Evolutionary conservation across 2,888 invertebrate genomes (phyloP), one percentile per base, ranked within the genome.

Genomic region (Catonia carolina): DNA sequence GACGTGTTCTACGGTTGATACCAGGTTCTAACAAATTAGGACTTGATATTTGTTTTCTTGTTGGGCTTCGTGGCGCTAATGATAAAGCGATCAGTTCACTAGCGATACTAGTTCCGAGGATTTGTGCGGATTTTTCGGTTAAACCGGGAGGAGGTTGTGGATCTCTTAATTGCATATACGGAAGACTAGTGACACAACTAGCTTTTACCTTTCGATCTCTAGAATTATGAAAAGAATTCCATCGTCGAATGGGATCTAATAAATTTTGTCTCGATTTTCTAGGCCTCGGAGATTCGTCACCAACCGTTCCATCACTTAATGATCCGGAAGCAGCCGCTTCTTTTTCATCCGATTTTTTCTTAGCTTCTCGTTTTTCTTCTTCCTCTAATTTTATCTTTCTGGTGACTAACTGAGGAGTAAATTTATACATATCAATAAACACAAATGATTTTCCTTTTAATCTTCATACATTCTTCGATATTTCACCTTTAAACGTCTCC

Each of bases 141-240:
- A 48, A 7, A 8, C 20, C 47, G 4, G 27, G 20, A 6, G 31
- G 22, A 8, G 42, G 15, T 14, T 18, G 12, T 4, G 41, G 15
- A 12, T 37, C 22, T 10, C 35, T 10, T 51, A 52, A n/a, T 33
- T 54, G 47, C 22, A 55, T 27, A 36, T 60, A 57, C 6, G 55
- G 58, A 7, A 60, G 48, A 6, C 35, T 50, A 15, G 52, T 17
- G 15, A 20, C 22, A 33, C 35, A 50, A 2, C 20, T 18, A 6
- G 31, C n/a, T n/a, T 33, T 14, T 3, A 39, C 51, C 31, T 53
- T 39, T 20, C 47, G 36, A 45, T 59, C 61, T 23, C 65, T 47
- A n/a, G 61, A 60, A 53, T 63, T 59, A 52, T 75, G 75, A 64
- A 75, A 74, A 61, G 75, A 75, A 68, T 75, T 75, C 75, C 75